Evolutionary conservation across 2,888 invertebrate species (phyloP).

Genomic region (Callimorpha dominula): DNA sequence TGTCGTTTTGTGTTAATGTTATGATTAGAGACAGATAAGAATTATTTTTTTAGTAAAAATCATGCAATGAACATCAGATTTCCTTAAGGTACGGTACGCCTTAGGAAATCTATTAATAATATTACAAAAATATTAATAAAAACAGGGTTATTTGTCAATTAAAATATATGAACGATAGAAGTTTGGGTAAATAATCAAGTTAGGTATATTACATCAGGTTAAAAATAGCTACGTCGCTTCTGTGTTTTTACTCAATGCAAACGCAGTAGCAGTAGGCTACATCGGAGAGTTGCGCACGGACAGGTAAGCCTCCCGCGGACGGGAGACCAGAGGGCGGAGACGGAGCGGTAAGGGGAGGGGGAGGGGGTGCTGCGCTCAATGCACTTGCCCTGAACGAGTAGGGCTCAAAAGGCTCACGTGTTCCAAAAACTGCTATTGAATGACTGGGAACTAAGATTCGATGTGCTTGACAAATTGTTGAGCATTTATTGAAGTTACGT

Average conservation of each 20-base stretch:
- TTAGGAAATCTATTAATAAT: too few relatives aligned
- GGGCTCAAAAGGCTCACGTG: slow-evolving; percentile 49
- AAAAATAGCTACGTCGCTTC: slow-evolving; percentile 30
- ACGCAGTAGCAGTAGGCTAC: slow-evolving; percentile 76
- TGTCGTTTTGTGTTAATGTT: not conserved
- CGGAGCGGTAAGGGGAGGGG: slow-evolving; percentile 32
- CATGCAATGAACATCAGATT: too few relatives aligned
- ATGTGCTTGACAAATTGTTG: slow-evolving; percentile 7
- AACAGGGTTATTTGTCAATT: not conserved
- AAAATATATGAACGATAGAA: not conserved
- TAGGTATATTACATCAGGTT: not conserved
- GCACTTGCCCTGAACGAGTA: slow-evolving; percentile 67
- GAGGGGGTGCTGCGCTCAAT: slow-evolving; percentile 55
- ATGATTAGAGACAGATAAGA: too few relatives aligned
- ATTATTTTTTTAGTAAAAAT: too few relatives aligned
- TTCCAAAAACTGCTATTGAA: slow-evolving; percentile 42
- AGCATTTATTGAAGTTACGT: not conserved
- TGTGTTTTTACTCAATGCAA: slow-evolving; percentile 57
- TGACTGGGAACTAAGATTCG: slow-evolving; percentile 20
- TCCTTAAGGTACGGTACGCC: too few relatives aligned
- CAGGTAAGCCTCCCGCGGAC: slow-evolving; percentile 77
- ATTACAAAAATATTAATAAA: not conserved
- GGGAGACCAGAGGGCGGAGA: slow-evolving; percentile 37
- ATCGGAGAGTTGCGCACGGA: slow-evolving; percentile 64
- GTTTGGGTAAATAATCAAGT: not conserved